Conservation (phyloP, 2,888 invertebrate species). For the Thymelicus acteon region DNA sequence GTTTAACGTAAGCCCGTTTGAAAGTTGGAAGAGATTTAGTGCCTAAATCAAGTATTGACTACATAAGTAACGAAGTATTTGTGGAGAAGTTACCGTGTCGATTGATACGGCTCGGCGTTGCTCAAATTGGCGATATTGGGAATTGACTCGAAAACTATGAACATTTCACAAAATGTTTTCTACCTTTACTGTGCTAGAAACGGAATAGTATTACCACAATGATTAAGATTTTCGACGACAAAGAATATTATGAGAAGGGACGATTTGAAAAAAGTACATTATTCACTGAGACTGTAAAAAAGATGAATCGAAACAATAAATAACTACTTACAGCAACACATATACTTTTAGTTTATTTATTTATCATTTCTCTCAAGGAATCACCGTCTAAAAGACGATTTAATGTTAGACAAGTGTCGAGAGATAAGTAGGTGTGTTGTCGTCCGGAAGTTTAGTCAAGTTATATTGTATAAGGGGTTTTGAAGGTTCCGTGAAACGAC, state of each 20-base stretch:
- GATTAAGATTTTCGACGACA: too few relatives aligned
- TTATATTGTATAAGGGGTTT: slow-evolving; percentile 17
- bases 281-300: too few relatives aligned
- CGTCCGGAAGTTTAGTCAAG: slow-evolving; percentile 13
- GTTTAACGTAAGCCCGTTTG: too few relatives aligned
- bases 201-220: too few relatives aligned
- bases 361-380: background rate
- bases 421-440: slow-evolving; percentile 16
- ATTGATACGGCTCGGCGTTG: background rate
- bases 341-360: too few relatives aligned
- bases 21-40: too few relatives aligned
- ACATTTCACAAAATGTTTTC: background rate
- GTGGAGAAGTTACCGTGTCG: background rate
- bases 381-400: background rate
- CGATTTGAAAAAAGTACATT: too few relatives aligned
- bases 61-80: background rate
- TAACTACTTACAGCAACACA: too few relatives aligned
- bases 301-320: too few relatives aligned
- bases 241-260: too few relatives aligned
- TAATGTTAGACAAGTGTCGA: slow-evolving; percentile 5
- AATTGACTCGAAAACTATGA: background rate
- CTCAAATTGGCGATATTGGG: background rate
- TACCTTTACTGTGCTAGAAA: background rate
- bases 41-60: background rate
- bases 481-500: too few relatives aligned